phyloP scores from a whole-genome alignment of 1,140 invertebrate genomes.

The Apis florea region DNA sequence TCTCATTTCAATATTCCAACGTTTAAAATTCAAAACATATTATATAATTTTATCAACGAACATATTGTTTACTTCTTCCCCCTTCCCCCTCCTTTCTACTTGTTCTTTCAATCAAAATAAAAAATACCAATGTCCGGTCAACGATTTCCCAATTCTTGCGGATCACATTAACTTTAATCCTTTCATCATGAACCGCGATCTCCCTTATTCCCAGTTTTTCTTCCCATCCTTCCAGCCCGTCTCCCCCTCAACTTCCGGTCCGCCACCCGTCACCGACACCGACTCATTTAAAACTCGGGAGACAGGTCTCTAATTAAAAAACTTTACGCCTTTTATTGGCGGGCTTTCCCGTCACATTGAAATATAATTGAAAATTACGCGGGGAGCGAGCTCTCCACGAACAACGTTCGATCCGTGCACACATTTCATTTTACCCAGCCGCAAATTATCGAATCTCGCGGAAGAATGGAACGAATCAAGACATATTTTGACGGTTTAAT shows the following conservation, averaged over 20 bases:
- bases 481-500: neutral
- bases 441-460: neutral
- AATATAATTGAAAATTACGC: conserved; percentile 66
- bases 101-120: too few species aligned
- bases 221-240: neutral
- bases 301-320: conserved; percentile 65
- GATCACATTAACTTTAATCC: conserved; percentile 7
- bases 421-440: neutral
- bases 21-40: too few species aligned
- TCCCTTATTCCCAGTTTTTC: neutral
- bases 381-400: conserved; percentile 34
- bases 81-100: too few species aligned
- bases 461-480: neutral
- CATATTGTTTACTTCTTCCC: too few species aligned
- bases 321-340: conserved; percentile 64
- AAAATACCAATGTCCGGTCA: neutral
- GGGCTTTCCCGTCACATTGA: conserved; percentile 50
- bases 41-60: too few species aligned
- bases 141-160: neutral
- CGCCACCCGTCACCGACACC: conserved; percentile 53
- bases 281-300: conserved; percentile 63
- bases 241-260: conserved; percentile 37
- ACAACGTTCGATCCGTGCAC: conserved; percentile 30
- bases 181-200: neutral
- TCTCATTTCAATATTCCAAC: too few species aligned